Evolutionary conservation across 2,797 vertebrate species (phyloP), one percentile per base, ranked within the genome.

Genomic region (Microtus californicus): DNA sequence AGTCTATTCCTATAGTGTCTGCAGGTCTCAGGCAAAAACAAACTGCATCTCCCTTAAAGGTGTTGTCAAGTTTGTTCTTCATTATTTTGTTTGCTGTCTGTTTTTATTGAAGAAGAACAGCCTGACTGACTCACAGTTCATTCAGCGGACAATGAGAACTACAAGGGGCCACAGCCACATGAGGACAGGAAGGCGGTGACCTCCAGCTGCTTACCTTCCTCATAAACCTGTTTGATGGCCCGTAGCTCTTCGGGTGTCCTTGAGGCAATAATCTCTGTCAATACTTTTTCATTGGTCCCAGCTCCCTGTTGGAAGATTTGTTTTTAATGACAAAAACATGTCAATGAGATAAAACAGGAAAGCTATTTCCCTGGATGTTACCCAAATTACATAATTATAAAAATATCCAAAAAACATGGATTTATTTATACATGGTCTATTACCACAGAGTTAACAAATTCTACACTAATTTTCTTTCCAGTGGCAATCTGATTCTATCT

Each of bases 241-340:
- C 92, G 98, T 43, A 99, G 96, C 97, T 99, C 98, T 0, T 98
- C 97, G 0, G 98, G 97, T 17, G 99, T 99, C 98, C 99, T 99
- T 85, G 99, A 99, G 43, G 99, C 99, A 98, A 99, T 98, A 96
- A 99, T 99, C 98, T 99, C 99, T 54, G 99, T 99, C 98, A 99
- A 97, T 89, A 99, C 99, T 14, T 99, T 98, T 96, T 99, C 99
- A 92, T 99, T 96, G 48, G 99, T 99, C 90, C 99, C 99, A 13
- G 99, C 99, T 87, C 99, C 99, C 99, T 99, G 97, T 56, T 93
- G 51, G 37, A 23, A 94, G 73, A 87, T n/a, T 71, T 9, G 67
- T 92, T 94, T 93, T 95, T 85, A 89, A 95, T 11, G 87, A 6
- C 67, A n/a, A 45, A 90, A 65, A 79, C 37, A 67, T 17, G n/a